A percentile compares a stretch with the other conserved stretches of the same genome.
Evolutionary conservation across 2,113 vertebrate species (phyloP).

Genomic region (Nannobrachium achirus): DNA sequence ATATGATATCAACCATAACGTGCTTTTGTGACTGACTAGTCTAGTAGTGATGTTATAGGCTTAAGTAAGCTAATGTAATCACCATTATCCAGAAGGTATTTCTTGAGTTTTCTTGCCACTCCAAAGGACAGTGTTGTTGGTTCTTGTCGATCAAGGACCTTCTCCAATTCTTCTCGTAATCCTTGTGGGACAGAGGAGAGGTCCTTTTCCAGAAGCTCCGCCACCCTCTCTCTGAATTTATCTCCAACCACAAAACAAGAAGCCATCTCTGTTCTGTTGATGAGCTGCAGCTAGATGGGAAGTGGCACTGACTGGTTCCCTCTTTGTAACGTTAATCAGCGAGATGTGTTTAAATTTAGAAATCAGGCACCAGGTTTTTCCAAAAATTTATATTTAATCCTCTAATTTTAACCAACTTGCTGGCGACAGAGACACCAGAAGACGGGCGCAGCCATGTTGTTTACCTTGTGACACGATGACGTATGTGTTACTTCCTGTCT

Average conservation of each 20-base stretch:
- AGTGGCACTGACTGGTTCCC: too few species aligned
- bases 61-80: background rate
- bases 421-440: background rate
- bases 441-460: conserved; percentile 56
- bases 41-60: too few species aligned
- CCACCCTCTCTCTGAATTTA: conserved; percentile 59
- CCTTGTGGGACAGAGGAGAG: conserved; percentile 43
- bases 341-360: background rate
- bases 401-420: background rate
- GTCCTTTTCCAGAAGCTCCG: conserved; percentile 48
- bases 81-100: conserved; percentile 77
- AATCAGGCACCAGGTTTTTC: background rate
- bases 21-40: too few species aligned
- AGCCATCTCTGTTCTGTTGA: conserved; percentile 62
- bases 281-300: background rate
- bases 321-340: background rate
- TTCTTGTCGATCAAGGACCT: conserved; percentile 49
- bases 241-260: conserved; percentile 75
- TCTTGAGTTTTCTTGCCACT: conserved; percentile 74
- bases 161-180: conserved; percentile 67
- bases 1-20: too few species aligned
- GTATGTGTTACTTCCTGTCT: background rate
- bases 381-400: background rate
- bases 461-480: conserved; percentile 59
- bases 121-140: conserved; percentile 71